A percentile compares a stretch with the other conserved stretches of the same genome.
These are phyloP conservation scores for Tetrao urogallus DNA, from an alignment of 2,113 vertebrate genomes.

Conservation along the genomic window DNA sequence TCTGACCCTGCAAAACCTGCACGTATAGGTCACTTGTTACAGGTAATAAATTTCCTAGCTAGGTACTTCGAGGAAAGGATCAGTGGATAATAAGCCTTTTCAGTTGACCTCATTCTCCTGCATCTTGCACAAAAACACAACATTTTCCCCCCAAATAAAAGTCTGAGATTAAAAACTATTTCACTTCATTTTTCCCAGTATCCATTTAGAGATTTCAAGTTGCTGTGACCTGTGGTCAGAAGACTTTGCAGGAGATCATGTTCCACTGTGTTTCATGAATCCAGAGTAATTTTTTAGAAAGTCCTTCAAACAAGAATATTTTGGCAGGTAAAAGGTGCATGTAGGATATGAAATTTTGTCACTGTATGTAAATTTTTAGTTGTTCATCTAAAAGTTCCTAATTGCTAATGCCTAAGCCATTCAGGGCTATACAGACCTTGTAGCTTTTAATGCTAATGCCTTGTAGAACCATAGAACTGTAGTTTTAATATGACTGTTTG, in stretches of 20 bases:
- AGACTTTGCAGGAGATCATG: neutral
- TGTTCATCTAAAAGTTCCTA: conserved; percentile 19
- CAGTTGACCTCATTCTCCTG: neutral
- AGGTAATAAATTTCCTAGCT: neutral
- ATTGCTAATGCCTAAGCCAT: neutral
- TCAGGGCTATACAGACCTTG: neutral
- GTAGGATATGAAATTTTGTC: neutral
- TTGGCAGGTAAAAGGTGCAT: neutral
- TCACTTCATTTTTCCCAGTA: neutral
- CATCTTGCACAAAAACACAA: neutral
- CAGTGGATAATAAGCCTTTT: neutral
- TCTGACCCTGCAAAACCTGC: neutral
- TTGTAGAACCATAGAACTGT: neutral
- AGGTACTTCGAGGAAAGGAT: neutral
- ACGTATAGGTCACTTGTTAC: neutral
- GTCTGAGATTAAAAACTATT: neutral
- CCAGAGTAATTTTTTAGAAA: neutral
- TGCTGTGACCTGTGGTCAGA: neutral
- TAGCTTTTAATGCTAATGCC: conserved; percentile 18
- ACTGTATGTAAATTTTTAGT: neutral
- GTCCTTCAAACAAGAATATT: neutral
- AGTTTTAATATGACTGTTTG: conserved; percentile 43
- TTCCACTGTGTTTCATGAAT: neutral
- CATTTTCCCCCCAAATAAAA: neutral
- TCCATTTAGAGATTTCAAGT: neutral